Evolutionary conservation across 2,113 vertebrate genomes (phyloP).

Genomic region (Butorides virescens): DNA sequence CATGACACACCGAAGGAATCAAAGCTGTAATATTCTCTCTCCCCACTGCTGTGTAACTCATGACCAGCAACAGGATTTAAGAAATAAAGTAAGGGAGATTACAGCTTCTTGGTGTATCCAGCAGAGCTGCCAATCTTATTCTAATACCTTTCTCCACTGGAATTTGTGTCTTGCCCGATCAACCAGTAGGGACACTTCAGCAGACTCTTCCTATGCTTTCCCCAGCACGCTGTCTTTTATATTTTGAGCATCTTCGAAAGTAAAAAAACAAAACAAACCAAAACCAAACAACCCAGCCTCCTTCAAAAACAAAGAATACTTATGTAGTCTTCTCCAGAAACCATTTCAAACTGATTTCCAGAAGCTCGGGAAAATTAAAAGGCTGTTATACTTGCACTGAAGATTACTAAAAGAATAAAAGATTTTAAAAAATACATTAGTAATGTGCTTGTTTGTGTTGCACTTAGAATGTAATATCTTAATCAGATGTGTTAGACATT

Average conservation of each 20-base stretch:
- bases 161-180: slow-evolving; percentile 34
- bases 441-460: slow-evolving; percentile 73
- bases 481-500: slow-evolving; percentile 76
- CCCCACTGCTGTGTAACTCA: not conserved
- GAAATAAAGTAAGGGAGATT: slow-evolving; percentile 9
- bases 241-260: slow-evolving; percentile 65
- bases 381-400: slow-evolving; percentile 31
- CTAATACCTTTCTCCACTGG: slow-evolving; percentile 36
- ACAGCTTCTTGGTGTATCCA: slow-evolving; percentile 31
- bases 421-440: slow-evolving; percentile 64
- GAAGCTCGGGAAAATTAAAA: slow-evolving; percentile 64
- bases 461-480: slow-evolving; percentile 38
- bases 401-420: slow-evolving; percentile 58
- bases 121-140: slow-evolving; percentile 44
- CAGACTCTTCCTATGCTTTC: slow-evolving; percentile 51
- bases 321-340: slow-evolving; percentile 64
- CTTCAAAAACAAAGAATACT: slow-evolving; percentile 47
- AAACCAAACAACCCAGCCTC: not conserved
- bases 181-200: slow-evolving; percentile 52
- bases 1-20: slow-evolving; percentile 26
- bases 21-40: not conserved
- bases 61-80: slow-evolving; percentile 1
- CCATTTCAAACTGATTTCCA: slow-evolving; percentile 53
- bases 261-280: not conserved
- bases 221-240: slow-evolving; percentile 37